A percentile compares a stretch with the other conserved stretches of the same genome.
phyloP scores from a whole-genome alignment of 37 sponge, comb jelly and placozoan genomes.

The Agelas oroides region DNA sequence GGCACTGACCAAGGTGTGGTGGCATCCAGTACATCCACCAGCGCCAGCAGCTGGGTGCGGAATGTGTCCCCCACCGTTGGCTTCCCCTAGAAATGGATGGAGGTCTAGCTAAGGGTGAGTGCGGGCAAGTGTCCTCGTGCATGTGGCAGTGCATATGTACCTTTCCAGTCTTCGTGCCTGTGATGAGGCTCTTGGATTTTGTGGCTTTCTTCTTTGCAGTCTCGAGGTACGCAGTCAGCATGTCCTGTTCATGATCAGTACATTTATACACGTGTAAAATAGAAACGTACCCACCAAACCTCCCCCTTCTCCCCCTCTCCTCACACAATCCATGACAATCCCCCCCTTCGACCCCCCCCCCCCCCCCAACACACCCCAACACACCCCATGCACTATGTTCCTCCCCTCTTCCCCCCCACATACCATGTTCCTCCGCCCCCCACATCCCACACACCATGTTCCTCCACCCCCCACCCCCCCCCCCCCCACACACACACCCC shows the following conservation, averaged over 20 bases:
- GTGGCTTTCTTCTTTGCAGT: constrained; percentile 58
- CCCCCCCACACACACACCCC: neutral
- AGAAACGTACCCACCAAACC: neutral
- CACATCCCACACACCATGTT: too few species aligned
- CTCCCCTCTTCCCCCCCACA: too few species aligned
- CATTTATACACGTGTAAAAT: neutral
- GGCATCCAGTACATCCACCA: constrained; percentile 87
- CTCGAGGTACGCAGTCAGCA: constrained; percentile 82
- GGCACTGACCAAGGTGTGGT: constrained; percentile 87
- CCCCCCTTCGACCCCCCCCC: too few species aligned
- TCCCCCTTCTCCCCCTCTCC: too few species aligned
- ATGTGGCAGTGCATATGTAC: constrained; percentile 2
- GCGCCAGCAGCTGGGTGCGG: constrained; percentile 86
- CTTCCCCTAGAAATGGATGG: constrained; percentile 53
- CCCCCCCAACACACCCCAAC: too few species aligned
- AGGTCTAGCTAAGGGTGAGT: neutral
- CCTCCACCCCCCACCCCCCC: too few species aligned
- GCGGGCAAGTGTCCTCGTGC: neutral
- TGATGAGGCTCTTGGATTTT: constrained; percentile 63
- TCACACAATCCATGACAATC: too few species aligned
- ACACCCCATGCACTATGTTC: too few species aligned
- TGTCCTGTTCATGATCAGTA: constrained; percentile 63
- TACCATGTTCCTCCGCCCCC: too few species aligned
- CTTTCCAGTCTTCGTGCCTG: constrained; percentile 80
- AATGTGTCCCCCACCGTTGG: constrained; percentile 95